phyloP scores from a whole-genome alignment of 1,140 invertebrate species.

The Pogonognathellus flavescens region DNA sequence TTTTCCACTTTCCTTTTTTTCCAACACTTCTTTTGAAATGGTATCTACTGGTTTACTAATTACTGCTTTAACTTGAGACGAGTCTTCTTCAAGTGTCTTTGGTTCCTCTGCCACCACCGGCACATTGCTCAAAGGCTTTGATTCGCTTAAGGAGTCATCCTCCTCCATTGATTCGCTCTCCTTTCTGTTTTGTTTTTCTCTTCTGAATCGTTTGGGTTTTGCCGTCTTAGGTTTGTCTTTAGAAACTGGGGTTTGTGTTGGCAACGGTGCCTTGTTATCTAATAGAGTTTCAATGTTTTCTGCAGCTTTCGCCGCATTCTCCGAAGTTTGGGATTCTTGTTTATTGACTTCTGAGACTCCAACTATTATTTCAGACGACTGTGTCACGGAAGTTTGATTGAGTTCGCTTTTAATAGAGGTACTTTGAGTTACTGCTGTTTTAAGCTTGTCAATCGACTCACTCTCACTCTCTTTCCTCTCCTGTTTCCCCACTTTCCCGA shows the following conservation, averaged over 20 bases:
- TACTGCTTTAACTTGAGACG: not conserved
- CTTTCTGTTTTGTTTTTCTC: slow-evolving; percentile 3
- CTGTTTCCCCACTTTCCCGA: not conserved
- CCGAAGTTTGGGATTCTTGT: not conserved
- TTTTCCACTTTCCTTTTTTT: slow-evolving; percentile 20
- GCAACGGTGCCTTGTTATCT: not conserved
- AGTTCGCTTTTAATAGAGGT: not conserved
- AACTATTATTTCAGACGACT: not conserved
- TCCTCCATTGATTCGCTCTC: not conserved
- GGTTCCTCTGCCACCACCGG: not conserved
- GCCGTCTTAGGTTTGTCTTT: slow-evolving; percentile 9
- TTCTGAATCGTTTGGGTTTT: not conserved
- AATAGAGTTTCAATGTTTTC: not conserved
- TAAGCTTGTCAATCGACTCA: not conserved
- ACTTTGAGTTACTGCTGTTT: not conserved
- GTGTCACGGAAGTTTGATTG: not conserved
- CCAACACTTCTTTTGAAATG: not conserved
- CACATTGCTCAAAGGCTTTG: not conserved
- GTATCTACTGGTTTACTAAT: not conserved
- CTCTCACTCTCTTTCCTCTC: slow-evolving; percentile 15
- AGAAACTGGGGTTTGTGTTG: not conserved
- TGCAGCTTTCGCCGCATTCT: slow-evolving; percentile 5
- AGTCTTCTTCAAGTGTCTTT: not conserved
- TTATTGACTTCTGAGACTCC: not conserved
- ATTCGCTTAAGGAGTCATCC: not conserved